phyloP scores from a whole-genome alignment of 2,888 invertebrate species.

The Andricus curvator region DNA sequence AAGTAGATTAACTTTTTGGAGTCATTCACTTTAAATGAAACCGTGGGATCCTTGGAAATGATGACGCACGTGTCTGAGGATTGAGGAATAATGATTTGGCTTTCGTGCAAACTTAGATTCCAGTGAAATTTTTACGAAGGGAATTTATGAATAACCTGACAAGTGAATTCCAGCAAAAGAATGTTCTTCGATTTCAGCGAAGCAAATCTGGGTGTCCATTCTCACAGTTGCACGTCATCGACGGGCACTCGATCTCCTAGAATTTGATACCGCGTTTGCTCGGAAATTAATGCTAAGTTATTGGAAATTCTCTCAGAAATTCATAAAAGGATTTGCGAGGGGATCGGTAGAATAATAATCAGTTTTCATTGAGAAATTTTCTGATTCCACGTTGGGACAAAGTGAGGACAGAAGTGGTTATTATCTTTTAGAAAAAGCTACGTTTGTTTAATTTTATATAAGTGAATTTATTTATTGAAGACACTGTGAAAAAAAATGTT shows the following conservation, averaged over 20 bases:
- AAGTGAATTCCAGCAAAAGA: constrained; percentile 15
- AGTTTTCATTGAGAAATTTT: not conserved
- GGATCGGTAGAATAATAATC: not conserved
- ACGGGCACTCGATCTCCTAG: not conserved
- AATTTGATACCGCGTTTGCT: not conserved
- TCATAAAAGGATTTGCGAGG: not conserved
- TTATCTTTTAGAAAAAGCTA: not conserved
- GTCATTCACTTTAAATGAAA: constrained; percentile 5
- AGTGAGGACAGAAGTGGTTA: not conserved
- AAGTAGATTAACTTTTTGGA: not conserved
- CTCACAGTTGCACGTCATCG: not conserved
- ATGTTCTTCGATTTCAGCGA: constrained; percentile 16
- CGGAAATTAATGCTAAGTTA: not conserved
- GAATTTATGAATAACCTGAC: constrained; percentile 19
- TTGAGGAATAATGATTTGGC: constrained; percentile 12
- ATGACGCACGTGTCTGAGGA: constrained; percentile 28
- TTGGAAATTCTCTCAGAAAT: not conserved
- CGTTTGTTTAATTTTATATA: not conserved
- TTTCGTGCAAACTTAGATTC: constrained; percentile 2
- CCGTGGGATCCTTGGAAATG: constrained; percentile 32
- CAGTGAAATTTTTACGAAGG: constrained; percentile 16
- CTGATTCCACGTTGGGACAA: not conserved
- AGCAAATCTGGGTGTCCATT: constrained; percentile 41
- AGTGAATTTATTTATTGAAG: no score
- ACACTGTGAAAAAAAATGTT: no score